These are phyloP conservation scores for Rhynchomys soricoides DNA, from an alignment of 2,113 vertebrate genomes.

Conservation along the genomic window DNA sequence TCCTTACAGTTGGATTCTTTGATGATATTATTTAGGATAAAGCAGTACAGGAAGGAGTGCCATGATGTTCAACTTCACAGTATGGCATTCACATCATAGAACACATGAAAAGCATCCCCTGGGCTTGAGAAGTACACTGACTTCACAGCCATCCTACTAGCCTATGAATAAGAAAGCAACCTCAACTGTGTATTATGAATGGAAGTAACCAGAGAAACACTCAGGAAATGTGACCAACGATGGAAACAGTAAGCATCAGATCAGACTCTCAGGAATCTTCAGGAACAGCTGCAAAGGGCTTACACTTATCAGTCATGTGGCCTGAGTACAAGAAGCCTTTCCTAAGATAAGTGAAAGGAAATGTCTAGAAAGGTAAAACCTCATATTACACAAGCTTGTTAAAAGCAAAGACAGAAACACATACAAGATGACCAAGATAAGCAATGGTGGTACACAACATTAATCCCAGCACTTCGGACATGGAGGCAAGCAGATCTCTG, in stretches of 20 bases:
- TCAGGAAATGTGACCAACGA: background rate
- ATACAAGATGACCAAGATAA: background rate
- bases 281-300: background rate
- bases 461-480: background rate
- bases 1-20: background rate
- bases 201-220: background rate
- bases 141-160: accelerated
- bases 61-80: background rate
- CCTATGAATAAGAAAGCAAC: background rate
- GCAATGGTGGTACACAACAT: background rate
- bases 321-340: background rate
- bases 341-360: background rate
- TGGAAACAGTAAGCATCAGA: no score
- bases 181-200: background rate
- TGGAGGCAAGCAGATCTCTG: background rate
- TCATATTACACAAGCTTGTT: background rate
- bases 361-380: background rate
- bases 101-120: background rate
- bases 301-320: background rate
- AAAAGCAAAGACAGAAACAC: background rate
- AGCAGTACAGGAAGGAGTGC: background rate
- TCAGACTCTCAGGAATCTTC: background rate
- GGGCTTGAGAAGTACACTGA: background rate
- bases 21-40: background rate
- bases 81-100: background rate